Conservation (phyloP, 2,797 vertebrate genomes). For the Halcyon leucocephala region DNA sequence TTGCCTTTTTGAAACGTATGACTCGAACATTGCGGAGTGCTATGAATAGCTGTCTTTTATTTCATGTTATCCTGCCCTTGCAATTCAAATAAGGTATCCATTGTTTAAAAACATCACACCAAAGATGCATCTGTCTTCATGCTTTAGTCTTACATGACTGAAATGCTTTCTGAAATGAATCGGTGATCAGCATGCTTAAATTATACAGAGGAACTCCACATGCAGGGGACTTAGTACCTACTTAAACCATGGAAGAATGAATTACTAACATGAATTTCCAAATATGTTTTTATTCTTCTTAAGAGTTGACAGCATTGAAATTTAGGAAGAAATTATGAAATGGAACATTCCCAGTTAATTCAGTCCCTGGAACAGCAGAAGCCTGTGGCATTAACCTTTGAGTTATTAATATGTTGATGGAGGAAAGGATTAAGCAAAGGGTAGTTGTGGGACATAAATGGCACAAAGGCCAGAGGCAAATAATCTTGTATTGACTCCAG, state of each 20-base stretch:
- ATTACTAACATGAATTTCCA: neutral
- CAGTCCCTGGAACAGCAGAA: neutral
- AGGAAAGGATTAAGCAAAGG: conserved; percentile 58
- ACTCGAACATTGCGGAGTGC: neutral
- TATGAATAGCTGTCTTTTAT: conserved; percentile 43
- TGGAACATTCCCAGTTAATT: neutral
- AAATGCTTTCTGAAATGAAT: conserved; percentile 44
- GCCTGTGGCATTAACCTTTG: conserved; percentile 7
- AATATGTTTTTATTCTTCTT: neutral
- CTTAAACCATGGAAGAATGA: neutral
- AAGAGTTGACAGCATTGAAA: neutral
- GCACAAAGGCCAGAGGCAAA: conserved; percentile 12
- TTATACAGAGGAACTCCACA: neutral
- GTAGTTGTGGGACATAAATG: neutral
- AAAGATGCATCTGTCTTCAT: conserved; percentile 29
- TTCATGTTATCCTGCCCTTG: conserved; percentile 16
- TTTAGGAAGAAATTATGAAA: neutral
- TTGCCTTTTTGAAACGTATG: conserved; percentile 8
- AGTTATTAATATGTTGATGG: conserved; percentile 45
- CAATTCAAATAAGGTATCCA: conserved; percentile 33
- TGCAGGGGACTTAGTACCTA: neutral
- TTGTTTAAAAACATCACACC: conserved; percentile 33
- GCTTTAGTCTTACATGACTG: conserved; percentile 30
- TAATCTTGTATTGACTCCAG: conserved; percentile 4
- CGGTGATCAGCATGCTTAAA: neutral